Conservation (phyloP, 1,140 invertebrate species). For the Formica selysi region DNA sequence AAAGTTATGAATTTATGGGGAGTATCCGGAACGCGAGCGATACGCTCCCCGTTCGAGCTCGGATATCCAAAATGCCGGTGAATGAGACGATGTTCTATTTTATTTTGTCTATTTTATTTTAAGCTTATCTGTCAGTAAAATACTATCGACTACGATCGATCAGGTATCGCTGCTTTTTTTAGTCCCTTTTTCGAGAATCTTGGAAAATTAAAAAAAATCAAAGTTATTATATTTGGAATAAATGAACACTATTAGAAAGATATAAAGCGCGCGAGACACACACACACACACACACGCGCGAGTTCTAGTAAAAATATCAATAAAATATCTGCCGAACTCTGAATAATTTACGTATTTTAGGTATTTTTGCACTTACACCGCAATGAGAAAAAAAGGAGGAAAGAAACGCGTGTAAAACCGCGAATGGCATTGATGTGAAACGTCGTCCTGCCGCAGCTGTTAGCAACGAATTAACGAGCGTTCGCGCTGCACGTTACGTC, state of each 20-base stretch:
- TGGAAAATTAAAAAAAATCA: background rate
- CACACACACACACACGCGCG: too few relatives aligned
- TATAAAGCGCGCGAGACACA: too few relatives aligned
- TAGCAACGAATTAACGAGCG: constrained; percentile 49
- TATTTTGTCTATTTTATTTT: background rate
- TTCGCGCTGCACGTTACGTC: constrained; percentile 46
- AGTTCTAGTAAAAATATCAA: background rate
- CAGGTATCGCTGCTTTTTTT: background rate
- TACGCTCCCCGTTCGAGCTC: constrained; percentile 7
- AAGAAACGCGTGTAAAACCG: constrained; percentile 1
- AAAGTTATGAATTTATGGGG: constrained; percentile 62
- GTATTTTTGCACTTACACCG: background rate
- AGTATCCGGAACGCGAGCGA: constrained; percentile 21
- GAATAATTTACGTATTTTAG: background rate
- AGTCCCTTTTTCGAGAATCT: background rate
- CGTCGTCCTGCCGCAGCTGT: constrained; percentile 21
- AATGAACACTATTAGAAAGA: background rate
- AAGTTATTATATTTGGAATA: background rate
- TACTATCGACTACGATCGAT: constrained; percentile 10
- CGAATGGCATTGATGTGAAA: background rate
- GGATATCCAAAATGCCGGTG: constrained; percentile 39
- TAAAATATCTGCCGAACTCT: background rate
- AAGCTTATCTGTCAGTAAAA: constrained; percentile 9
- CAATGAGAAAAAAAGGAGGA: background rate
- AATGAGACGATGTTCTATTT: constrained; percentile 45